Percentiles rank a stretch among this genome's conserved stretches.
phyloP scores from a whole-genome alignment of 2,113 vertebrate species.

The Carettochelys insculpta region DNA sequence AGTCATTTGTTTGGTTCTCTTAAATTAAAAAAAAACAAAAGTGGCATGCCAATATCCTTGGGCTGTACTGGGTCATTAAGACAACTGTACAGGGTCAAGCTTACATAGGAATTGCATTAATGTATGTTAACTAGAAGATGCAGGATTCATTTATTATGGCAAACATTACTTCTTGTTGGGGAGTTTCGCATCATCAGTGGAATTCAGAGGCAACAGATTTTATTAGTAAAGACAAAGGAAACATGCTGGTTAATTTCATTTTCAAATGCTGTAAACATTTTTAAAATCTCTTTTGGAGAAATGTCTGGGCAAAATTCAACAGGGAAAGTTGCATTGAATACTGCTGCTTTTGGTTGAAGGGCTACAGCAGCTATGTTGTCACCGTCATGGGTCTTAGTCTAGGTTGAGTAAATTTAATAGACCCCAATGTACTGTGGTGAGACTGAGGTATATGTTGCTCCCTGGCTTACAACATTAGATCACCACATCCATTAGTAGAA shows the following conservation, averaged over 20 bases:
- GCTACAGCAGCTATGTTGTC: not conserved
- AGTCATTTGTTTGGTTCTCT: not conserved
- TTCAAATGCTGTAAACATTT: not conserved
- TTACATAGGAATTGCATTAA: not conserved
- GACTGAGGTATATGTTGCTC: not conserved
- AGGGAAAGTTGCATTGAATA: not conserved
- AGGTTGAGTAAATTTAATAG: not conserved
- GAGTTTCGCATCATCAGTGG: not conserved
- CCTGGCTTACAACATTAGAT: not conserved
- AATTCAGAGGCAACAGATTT: not conserved
- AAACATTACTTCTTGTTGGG: not conserved
- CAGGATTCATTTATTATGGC: not conserved
- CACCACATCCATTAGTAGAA: not conserved
- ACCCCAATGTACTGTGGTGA: fast-evolving
- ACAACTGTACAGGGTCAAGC: fast-evolving
- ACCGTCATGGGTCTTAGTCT: fast-evolving
- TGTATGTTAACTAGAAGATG: not conserved
- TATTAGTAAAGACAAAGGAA: not conserved
- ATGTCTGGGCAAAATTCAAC: not conserved
- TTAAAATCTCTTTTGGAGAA: not conserved
- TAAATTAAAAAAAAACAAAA: not conserved
- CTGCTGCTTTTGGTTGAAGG: not conserved
- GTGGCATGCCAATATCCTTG: not conserved
- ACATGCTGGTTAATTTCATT: not conserved
- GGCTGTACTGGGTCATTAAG: not conserved